Evolutionary conservation across 2,113 vertebrate species (phyloP).

Genomic region (Antigone vipio): DNA sequence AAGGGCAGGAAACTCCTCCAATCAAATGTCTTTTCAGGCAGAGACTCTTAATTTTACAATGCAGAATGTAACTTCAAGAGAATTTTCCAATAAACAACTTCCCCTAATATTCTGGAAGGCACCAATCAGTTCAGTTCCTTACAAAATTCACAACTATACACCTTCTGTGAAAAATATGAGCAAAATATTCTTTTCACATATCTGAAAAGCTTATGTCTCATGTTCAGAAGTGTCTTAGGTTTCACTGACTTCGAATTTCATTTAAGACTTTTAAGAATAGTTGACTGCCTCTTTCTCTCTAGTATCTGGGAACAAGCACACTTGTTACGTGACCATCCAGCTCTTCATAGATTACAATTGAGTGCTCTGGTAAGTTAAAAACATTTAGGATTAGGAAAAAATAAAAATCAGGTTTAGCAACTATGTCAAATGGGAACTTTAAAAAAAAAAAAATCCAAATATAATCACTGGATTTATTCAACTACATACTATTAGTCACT

Average conservation of each 20-base stretch:
- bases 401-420: background rate
- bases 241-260: background rate
- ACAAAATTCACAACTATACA: background rate
- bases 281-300: background rate
- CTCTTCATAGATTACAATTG: background rate
- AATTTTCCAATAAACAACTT: background rate
- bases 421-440: background rate
- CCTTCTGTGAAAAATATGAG: background rate
- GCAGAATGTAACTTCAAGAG: background rate
- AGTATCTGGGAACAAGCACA: background rate
- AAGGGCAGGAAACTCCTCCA: background rate
- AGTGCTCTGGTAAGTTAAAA: background rate
- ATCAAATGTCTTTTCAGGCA: background rate
- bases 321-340: background rate
- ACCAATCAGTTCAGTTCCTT: background rate
- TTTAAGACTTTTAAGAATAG: background rate
- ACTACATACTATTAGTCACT: background rate
- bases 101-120: background rate
- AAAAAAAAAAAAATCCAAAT: background rate
- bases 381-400: background rate
- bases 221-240: background rate
- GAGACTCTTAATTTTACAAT: background rate
- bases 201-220: background rate
- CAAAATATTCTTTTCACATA: background rate
- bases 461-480: background rate